Percentiles rank a stretch among this genome's conserved stretches.
phyloP scores from a whole-genome alignment of 2,888 invertebrate genomes.

The Brassicogethes aeneus region DNA sequence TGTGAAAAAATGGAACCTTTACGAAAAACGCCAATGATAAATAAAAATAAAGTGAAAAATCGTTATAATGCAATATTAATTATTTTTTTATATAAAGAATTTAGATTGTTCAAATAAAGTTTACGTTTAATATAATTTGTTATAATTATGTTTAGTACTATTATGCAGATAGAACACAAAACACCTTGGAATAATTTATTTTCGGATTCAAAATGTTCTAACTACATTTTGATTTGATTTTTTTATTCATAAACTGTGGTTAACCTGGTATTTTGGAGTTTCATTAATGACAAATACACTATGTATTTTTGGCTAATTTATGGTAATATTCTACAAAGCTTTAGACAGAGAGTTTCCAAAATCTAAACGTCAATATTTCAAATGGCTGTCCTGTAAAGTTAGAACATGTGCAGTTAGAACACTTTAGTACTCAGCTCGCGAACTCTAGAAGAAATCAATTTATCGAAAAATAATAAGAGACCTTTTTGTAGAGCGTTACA shows the following conservation, averaged over 20 bases:
- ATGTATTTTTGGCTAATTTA: neutral
- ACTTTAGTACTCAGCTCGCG: too few relatives aligned
- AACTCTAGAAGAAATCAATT: too few relatives aligned
- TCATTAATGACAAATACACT: neutral
- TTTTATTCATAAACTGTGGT: neutral
- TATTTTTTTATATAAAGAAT: neutral
- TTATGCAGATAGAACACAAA: neutral
- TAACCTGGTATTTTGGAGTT: neutral
- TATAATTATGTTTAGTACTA: neutral
- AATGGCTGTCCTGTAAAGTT: neutral
- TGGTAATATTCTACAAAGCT: neutral
- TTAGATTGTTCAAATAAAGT: neutral
- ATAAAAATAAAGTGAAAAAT: neutral
- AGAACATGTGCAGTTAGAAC: neutral
- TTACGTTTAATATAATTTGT: neutral
- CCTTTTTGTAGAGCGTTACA: too few relatives aligned
- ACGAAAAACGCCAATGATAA: too few relatives aligned
- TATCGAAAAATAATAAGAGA: too few relatives aligned
- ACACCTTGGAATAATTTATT: neutral
- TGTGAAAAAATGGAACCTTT: too few relatives aligned
- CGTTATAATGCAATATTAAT: neutral
- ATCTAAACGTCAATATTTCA: neutral
- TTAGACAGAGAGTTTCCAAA: neutral
- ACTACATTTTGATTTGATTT: neutral
- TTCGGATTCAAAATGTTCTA: neutral